phyloP scores from a whole-genome alignment of 1,140 invertebrate species.

The Bombus consobrinus region DNA sequence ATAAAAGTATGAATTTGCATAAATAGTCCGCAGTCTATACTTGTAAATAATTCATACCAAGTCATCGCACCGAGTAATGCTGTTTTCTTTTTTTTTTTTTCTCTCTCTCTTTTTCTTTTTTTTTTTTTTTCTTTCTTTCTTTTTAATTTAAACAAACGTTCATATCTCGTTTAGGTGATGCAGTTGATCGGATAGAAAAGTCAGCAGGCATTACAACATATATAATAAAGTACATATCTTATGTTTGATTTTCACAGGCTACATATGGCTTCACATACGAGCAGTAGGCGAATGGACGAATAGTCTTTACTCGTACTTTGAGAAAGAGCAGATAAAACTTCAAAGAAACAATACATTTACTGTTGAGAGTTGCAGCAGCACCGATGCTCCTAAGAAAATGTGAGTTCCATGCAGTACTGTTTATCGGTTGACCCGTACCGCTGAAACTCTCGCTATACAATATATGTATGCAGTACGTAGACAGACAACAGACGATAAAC shows the following conservation, averaged over 20 bases:
- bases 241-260: conserved; percentile 83
- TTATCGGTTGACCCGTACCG: neutral
- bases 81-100: too few species aligned
- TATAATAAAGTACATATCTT: too few species aligned
- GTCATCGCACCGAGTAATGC: neutral
- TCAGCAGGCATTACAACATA: neutral
- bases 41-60: neutral
- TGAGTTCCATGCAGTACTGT: conserved; percentile 60
- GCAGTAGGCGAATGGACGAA: conserved; percentile 98
- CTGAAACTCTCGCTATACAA: neutral
- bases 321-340: conserved; percentile 89
- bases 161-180: neutral
- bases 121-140: too few species aligned
- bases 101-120: too few species aligned
- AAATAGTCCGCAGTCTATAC: neutral
- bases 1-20: neutral
- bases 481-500: too few species aligned
- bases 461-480: too few species aligned
- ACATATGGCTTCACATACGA: conserved; percentile 96
- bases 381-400: conserved; percentile 48
- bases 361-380: conserved; percentile 61
- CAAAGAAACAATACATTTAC: conserved; percentile 85
- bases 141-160: too few species aligned
- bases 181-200: neutral
- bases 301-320: conserved; percentile 93